Conservation (phyloP, 2,888 invertebrate species). For the Caenorhabditis sp. region DNA sequence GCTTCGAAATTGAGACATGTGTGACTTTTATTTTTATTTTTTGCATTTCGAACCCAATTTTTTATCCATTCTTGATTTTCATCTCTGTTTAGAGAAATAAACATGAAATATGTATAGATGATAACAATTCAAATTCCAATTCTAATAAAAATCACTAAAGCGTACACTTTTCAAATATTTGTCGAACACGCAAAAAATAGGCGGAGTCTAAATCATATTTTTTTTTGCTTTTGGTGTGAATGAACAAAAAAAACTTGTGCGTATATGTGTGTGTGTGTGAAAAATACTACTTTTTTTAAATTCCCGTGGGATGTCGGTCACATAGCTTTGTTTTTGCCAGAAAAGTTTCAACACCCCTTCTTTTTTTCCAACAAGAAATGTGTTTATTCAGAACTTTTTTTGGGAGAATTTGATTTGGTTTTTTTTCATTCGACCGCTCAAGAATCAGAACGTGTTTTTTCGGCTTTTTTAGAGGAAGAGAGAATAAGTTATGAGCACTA, state of each 20-base stretch:
- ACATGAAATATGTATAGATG: too few relatives aligned
- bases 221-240: neutral
- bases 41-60: too few relatives aligned
- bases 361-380: neutral
- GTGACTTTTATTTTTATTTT: neutral
- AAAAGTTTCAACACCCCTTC: conserved; percentile 1
- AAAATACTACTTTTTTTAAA: neutral
- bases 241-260: too few relatives aligned
- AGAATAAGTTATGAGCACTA: neutral
- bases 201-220: neutral
- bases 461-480: neutral
- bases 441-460: neutral
- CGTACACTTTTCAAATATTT: neutral
- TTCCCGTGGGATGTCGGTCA: neutral
- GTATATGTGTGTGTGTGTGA: neutral
- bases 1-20: neutral
- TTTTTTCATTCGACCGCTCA: neutral
- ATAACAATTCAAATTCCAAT: neutral
- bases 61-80: neutral
- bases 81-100: too few relatives aligned
- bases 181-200: neutral
- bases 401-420: neutral
- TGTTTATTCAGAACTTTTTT: neutral
- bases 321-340: neutral
- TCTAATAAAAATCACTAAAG: neutral